A percentile compares a stretch with the other conserved stretches of the same genome.
Evolutionary conservation across 2,888 invertebrate genomes (phyloP).

Genomic region (Acrobasis repandana): DNA sequence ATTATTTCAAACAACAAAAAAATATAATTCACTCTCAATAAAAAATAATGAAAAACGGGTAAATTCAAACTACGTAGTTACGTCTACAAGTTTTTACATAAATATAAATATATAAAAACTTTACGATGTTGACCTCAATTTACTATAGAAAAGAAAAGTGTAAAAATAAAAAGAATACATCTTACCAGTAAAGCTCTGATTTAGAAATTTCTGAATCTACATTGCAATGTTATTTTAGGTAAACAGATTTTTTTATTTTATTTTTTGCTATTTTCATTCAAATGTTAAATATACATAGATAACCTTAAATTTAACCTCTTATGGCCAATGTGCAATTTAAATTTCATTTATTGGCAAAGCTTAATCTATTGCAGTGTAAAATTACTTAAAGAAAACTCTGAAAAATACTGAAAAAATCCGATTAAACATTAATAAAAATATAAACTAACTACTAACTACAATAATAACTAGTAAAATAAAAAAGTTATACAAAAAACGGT

Average conservation of each 20-base stretch:
- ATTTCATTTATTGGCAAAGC: conserved; percentile 53
- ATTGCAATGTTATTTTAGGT: conserved; percentile 37
- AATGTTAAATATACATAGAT: conserved; percentile 56
- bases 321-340: conserved; percentile 68
- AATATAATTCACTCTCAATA: conserved; percentile 58
- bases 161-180: conserved; percentile 41
- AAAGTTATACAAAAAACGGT: conserved; percentile 69
- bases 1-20: conserved; percentile 59
- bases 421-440: conserved; percentile 46
- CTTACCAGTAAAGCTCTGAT: conserved; percentile 60
- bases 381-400: conserved; percentile 59
- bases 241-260: conserved; percentile 37
- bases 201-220: conserved; percentile 58
- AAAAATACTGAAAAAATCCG: conserved; percentile 55
- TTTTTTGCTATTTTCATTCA: conserved; percentile 43
- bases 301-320: conserved; percentile 43
- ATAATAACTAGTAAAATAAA: conserved; percentile 47
- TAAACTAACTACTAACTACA: conserved; percentile 49
- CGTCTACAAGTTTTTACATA: conserved; percentile 59
- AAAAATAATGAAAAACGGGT: conserved; percentile 55
- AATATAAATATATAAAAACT: conserved; percentile 63
- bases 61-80: conserved; percentile 56
- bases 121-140: conserved; percentile 44
- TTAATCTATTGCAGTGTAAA: conserved; percentile 59
- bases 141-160: conserved; percentile 39